These are phyloP conservation scores for Pachypeltis micranthus DNA, from an alignment of 1,140 invertebrate species.

Conservation along the genomic window DNA sequence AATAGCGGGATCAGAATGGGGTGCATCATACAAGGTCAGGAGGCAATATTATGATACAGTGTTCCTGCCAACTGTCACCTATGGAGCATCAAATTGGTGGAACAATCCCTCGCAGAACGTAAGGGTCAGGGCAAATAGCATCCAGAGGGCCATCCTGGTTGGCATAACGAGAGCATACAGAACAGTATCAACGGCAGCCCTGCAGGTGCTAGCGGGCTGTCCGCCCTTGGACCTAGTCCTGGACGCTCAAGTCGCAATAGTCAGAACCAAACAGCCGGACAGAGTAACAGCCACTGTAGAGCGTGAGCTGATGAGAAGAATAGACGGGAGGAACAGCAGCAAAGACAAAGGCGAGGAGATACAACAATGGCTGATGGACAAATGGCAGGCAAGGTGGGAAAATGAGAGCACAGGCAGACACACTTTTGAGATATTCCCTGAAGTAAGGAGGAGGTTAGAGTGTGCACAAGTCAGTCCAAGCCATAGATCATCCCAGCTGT, in stretches of 20 bases:
- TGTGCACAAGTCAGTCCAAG: too few species aligned
- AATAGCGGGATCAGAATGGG: not conserved
- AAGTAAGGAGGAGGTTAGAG: too few species aligned
- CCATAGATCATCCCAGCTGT: too few species aligned
- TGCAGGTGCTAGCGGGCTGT: not conserved
- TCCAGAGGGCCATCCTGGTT: not conserved
- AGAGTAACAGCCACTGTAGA: not conserved
- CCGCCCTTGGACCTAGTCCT: not conserved
- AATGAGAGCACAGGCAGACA: not conserved
- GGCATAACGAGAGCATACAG: not conserved
- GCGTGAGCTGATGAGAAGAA: not conserved
- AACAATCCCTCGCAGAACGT: not conserved
- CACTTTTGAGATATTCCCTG: too few species aligned
- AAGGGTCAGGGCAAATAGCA: not conserved
- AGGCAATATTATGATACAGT: not conserved
- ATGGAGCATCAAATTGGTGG: not conserved
- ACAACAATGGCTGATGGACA: not conserved
- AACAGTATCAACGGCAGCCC: not conserved
- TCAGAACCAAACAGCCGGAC: not conserved
- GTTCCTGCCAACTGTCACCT: not conserved
- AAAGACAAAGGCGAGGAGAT: not conserved
- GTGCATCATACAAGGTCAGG: not conserved
- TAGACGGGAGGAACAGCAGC: not conserved
- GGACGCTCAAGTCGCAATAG: not conserved
- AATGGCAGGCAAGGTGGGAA: not conserved